phyloP scores from a whole-genome alignment of 2,797 vertebrate species.

The Lacerta agilis region DNA sequence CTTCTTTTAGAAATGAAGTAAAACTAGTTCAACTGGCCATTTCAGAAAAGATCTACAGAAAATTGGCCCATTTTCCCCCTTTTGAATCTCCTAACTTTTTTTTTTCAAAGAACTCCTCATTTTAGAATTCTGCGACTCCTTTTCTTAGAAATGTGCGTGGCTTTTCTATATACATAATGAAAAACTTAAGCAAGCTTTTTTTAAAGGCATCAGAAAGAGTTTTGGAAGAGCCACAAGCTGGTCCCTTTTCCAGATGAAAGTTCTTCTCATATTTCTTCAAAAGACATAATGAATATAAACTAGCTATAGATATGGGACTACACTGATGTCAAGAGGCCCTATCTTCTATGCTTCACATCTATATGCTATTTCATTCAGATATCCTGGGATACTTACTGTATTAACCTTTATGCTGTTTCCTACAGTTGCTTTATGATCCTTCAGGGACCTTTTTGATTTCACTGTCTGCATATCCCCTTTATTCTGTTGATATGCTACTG shows the following conservation, averaged over 20 bases:
- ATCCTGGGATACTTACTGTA: background rate
- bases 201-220: background rate
- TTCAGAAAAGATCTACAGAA: slow-evolving; percentile 16
- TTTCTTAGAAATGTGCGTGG: background rate
- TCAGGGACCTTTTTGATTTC: background rate
- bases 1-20: background rate
- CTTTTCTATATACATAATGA: background rate
- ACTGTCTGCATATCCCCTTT: background rate
- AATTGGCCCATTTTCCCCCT: slow-evolving; percentile 30
- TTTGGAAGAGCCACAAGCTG: background rate
- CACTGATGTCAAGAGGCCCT: background rate
- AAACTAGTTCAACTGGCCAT: slow-evolving; percentile 1
- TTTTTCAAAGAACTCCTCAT: background rate
- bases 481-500: background rate
- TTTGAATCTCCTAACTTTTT: background rate
- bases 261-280: background rate
- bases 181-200: background rate
- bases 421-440: background rate
- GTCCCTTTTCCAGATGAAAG: background rate
- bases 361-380: slow-evolving; percentile 19
- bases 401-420: background rate
- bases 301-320: background rate
- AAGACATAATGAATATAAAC: background rate
- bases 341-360: background rate
- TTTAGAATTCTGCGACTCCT: slow-evolving; percentile 22